These are phyloP conservation scores for Chamaetylas fuelleborni DNA, from an alignment of 2,113 vertebrate species.

Conservation along the genomic window DNA sequence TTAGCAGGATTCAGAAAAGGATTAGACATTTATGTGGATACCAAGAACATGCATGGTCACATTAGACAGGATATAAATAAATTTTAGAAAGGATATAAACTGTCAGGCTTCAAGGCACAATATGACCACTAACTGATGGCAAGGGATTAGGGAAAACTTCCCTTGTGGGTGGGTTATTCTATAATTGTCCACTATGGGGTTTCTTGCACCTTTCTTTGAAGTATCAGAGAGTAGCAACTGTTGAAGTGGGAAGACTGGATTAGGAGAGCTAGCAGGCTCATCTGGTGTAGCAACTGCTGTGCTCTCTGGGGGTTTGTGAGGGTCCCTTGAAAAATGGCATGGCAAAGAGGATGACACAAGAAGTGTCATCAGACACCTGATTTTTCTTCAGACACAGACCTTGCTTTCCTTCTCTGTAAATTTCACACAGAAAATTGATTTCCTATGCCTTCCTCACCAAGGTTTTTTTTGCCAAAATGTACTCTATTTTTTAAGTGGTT, in stretches of 20 bases:
- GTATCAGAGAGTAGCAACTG: neutral
- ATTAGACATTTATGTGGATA: conserved; percentile 55
- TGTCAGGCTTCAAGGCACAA: conserved; percentile 31
- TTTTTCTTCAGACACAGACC: neutral
- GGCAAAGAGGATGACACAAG: neutral
- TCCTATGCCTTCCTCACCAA: neutral
- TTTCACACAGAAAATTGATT: neutral
- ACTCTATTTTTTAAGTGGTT: neutral
- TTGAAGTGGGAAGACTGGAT: neutral
- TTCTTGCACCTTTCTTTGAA: conserved; percentile 46
- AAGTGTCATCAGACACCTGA: neutral
- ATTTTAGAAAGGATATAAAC: conserved; percentile 55
- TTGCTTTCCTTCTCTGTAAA: neutral
- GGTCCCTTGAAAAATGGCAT: neutral
- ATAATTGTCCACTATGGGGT: conserved; percentile 19
- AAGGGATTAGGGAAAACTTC: conserved; percentile 31
- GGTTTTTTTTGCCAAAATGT: neutral
- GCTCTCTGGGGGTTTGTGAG: neutral
- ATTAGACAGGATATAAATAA: conserved; percentile 60
- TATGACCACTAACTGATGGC: conserved; percentile 10
- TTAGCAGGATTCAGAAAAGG: conserved; percentile 60
- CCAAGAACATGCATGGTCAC: conserved; percentile 45
- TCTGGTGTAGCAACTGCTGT: neutral
- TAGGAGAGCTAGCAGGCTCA: neutral
- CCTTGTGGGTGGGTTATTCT: conserved; percentile 32